phyloP scores from a whole-genome alignment of 2,113 vertebrate genomes.

The Leptodactylus fuscus region DNA sequence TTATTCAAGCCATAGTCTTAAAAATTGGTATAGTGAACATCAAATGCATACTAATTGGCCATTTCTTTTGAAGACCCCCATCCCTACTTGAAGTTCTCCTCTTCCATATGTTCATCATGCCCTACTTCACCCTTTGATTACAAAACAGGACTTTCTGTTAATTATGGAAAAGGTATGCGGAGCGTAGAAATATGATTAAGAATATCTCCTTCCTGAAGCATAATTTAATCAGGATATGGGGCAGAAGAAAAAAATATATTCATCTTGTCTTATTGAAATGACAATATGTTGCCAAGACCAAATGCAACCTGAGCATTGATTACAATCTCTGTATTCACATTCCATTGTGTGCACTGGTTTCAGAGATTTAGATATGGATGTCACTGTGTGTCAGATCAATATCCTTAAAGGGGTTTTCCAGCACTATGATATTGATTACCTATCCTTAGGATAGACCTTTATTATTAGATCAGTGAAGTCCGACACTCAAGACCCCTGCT shows the following conservation, averaged over 20 bases:
- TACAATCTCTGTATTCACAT: constrained; percentile 4
- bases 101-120: constrained; percentile 78
- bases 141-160: constrained; percentile 73
- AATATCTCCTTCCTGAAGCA: constrained; percentile 68
- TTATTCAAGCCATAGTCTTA: constrained; percentile 79
- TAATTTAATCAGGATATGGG: constrained; percentile 68
- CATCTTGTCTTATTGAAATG: background rate
- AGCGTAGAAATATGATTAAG: constrained; percentile 68
- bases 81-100: constrained; percentile 74
- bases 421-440: no score
- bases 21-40: constrained; percentile 78
- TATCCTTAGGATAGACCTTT: no score
- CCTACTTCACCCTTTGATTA: constrained; percentile 78
- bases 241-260: constrained; percentile 50
- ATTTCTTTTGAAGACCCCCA: constrained; percentile 76
- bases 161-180: constrained; percentile 71
- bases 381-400: no score
- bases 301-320: background rate
- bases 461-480: no score
- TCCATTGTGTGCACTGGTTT: background rate
- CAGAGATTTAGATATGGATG: background rate
- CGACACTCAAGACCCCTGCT: no score
- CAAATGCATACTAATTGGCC: constrained; percentile 79
- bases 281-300: background rate
- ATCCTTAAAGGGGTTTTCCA: no score